Evolutionary conservation across 2,113 vertebrate genomes (phyloP).

Genomic region (Cyanistes caeruleus): DNA sequence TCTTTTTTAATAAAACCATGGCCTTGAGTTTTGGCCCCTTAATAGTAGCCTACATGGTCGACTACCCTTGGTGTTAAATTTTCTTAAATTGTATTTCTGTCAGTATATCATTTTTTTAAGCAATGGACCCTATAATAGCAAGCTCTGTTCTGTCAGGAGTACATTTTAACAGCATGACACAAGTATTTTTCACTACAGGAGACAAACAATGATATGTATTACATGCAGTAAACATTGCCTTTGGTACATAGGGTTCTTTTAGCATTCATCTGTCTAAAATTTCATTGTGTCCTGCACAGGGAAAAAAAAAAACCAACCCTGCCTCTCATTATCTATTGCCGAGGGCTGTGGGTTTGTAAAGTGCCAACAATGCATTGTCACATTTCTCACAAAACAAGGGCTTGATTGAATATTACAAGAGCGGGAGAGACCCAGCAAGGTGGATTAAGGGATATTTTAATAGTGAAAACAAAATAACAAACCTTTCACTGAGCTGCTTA

Average conservation of each 20-base stretch:
- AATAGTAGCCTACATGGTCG: conserved; percentile 80
- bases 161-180: conserved; percentile 82
- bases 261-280: conserved; percentile 81
- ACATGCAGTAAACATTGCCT: conserved; percentile 82
- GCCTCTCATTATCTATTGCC: conserved; percentile 72
- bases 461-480: conserved; percentile 46
- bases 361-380: conserved; percentile 58
- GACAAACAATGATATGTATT: conserved; percentile 86
- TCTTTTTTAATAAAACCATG: conserved; percentile 76
- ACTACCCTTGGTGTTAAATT: conserved; percentile 82
- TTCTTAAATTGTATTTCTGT: conserved; percentile 86
- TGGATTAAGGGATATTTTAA: conserved; percentile 61
- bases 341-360: conserved; percentile 68
- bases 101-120: conserved; percentile 84
- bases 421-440: conserved; percentile 20
- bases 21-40: conserved; percentile 81
- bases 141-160: conserved; percentile 80
- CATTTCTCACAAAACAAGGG: conserved; percentile 72
- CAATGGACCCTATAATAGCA: conserved; percentile 81
- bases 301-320: conserved; percentile 33
- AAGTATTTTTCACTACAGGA: conserved; percentile 85
- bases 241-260: conserved; percentile 75
- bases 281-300: conserved; percentile 72
- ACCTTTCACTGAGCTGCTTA: not conserved
- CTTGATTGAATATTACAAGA: conserved; percentile 72